phyloP scores from a whole-genome alignment of 1,140 invertebrate species.

The Teleogryllus occipitalis region DNA sequence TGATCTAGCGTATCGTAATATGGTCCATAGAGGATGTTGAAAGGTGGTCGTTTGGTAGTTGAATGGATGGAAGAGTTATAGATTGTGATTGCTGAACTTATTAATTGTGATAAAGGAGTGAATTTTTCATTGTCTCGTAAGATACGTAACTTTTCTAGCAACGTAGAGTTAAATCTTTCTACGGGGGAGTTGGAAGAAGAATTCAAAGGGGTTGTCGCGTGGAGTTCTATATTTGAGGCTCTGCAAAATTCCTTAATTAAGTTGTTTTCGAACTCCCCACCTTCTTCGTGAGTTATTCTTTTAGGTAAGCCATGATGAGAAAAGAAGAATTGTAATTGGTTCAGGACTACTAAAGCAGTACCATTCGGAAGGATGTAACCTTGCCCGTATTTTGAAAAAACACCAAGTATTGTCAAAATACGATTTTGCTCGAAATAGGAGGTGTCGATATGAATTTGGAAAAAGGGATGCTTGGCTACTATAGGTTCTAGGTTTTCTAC shows the following conservation, averaged over 20 bases:
- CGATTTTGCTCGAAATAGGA: no score
- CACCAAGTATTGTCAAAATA: neutral
- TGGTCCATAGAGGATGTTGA: no score
- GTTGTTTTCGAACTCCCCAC: neutral
- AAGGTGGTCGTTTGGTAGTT: neutral
- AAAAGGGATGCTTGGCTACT: neutral
- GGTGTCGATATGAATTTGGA: neutral
- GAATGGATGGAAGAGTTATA: no score
- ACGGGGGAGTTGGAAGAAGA: no score
- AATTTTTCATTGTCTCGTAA: neutral
- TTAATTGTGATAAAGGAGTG: neutral
- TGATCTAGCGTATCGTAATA: no score
- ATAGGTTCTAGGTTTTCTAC: no score
- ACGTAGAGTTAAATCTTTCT: no score
- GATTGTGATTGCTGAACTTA: neutral
- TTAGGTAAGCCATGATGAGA: neutral
- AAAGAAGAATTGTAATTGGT: neutral
- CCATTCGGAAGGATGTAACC: neutral
- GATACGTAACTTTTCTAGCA: no score
- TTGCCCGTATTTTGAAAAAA: neutral
- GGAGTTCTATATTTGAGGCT: neutral
- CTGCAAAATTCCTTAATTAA: neutral
- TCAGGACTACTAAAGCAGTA: neutral
- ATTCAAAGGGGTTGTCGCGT: no score
- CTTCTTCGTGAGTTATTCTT: no score